A percentile compares a stretch with the other conserved stretches of the same genome.
Evolutionary conservation across 2,888 invertebrate species (phyloP).

Genomic region (Epistrophe eligans): DNA sequence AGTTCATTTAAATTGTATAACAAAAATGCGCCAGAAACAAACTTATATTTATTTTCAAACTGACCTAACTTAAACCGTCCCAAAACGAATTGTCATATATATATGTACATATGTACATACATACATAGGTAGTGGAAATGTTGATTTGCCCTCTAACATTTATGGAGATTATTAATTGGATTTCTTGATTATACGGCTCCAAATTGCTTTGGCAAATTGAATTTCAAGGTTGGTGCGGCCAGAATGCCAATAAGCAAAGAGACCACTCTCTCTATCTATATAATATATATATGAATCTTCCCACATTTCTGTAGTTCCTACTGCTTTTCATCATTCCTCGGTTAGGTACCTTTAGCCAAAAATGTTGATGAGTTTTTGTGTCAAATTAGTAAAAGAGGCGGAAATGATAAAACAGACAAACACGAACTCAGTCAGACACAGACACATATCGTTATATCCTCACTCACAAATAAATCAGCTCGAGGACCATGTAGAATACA

Average conservation of each 20-base stretch:
- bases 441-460: not conserved
- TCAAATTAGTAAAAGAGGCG: slow-evolving; percentile 58
- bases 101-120: no score
- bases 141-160: slow-evolving; percentile 45
- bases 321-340: not conserved
- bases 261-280: not conserved
- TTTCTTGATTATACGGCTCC: slow-evolving; percentile 56
- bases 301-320: not conserved
- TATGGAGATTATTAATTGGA: slow-evolving; percentile 69
- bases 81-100: not conserved
- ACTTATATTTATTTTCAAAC: not conserved
- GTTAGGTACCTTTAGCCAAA: slow-evolving; percentile 9
- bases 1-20: no score
- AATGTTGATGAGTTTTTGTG: slow-evolving; percentile 63
- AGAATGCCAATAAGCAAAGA: slow-evolving; percentile 47
- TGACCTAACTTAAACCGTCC: not conserved
- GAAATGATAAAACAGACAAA: slow-evolving; percentile 20
- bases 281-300: not conserved
- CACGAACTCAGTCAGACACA: slow-evolving; percentile 2
- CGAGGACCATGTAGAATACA: not conserved
- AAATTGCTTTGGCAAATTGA: slow-evolving; percentile 54
- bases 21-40: no score
- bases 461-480: slow-evolving; percentile 5
- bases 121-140: not conserved
- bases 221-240: slow-evolving; percentile 30